A percentile compares a stretch with the other conserved stretches of the same genome.
phyloP scores from a whole-genome alignment of 2,888 invertebrate species.

The Stenichneumon culpator region DNA sequence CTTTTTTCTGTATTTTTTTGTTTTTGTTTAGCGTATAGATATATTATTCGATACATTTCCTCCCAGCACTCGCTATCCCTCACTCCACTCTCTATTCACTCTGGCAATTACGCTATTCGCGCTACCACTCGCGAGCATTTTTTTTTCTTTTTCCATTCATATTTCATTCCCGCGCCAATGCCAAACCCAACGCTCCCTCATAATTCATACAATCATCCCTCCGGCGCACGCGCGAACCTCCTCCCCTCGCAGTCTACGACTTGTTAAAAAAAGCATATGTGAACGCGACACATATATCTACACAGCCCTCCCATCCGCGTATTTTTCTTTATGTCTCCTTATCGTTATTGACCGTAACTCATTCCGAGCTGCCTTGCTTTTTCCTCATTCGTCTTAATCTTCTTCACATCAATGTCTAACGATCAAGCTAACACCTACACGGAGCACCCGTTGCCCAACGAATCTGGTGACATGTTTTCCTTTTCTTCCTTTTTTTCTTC shows the following conservation, averaged over 20 bases:
- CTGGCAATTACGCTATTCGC: constrained; percentile 6
- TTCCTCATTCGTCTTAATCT: constrained; percentile 41
- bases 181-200: constrained; percentile 64
- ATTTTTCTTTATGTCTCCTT: constrained; percentile 37
- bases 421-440: constrained; percentile 40
- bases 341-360: constrained; percentile 51
- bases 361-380: neutral
- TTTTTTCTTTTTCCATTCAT: constrained; percentile 20
- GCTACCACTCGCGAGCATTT: constrained; percentile 1
- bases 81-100: constrained; percentile 3
- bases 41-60: constrained; percentile 58
- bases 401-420: constrained; percentile 56
- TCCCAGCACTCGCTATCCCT: constrained; percentile 28
- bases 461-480: constrained; percentile 43
- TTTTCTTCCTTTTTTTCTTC: constrained; percentile 17
- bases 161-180: constrained; percentile 40
- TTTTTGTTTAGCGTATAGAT: constrained; percentile 55
- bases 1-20: constrained; percentile 16
- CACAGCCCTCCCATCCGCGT: constrained; percentile 42
- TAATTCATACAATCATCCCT: constrained; percentile 37
- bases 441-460: constrained; percentile 40
- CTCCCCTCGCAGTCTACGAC: constrained; percentile 49
- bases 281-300: constrained; percentile 46
- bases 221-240: constrained; percentile 47
- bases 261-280: constrained; percentile 38